These are phyloP conservation scores for Protobothrops flavoviridis DNA, from an alignment of 2,113 vertebrate genomes.

Conservation along the genomic window DNA sequence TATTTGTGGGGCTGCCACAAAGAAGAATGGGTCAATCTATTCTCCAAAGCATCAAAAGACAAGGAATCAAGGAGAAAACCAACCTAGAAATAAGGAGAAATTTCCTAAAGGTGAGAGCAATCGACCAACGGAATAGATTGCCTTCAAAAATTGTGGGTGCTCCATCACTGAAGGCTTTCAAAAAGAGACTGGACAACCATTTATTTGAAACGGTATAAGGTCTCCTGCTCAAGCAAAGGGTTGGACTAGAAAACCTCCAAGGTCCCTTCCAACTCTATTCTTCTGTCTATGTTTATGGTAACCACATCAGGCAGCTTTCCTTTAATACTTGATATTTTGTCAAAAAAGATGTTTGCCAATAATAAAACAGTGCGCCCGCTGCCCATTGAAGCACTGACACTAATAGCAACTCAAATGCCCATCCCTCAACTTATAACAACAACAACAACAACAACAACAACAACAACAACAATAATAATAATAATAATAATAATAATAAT, in stretches of 20 bases:
- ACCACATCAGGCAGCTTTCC: not conserved
- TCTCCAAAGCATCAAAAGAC: not conserved
- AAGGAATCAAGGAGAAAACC: not conserved
- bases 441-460: no score
- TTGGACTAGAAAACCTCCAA: not conserved
- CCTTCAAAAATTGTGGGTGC: not conserved
- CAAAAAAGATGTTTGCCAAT: not conserved
- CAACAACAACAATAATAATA: no score
- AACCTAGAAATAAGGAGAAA: not conserved
- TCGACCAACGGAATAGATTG: not conserved
- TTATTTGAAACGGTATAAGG: rapidly evolving
- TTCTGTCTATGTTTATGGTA: not conserved
- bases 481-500: no score
- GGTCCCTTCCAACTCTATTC: not conserved
- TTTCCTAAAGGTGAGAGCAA: not conserved
- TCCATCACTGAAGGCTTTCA: not conserved
- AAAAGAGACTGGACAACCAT: no score
- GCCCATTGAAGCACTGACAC: not conserved
- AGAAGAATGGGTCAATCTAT: not conserved
- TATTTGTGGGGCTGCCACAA: not conserved
- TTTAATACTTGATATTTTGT: not conserved
- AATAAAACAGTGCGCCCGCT: not conserved
- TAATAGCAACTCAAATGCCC: not conserved
- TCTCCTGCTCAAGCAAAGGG: not conserved
- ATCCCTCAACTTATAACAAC: not conserved